Base-by-base conservation (phyloP, 1,140 invertebrate genomes). In the Atta texana region DNA sequence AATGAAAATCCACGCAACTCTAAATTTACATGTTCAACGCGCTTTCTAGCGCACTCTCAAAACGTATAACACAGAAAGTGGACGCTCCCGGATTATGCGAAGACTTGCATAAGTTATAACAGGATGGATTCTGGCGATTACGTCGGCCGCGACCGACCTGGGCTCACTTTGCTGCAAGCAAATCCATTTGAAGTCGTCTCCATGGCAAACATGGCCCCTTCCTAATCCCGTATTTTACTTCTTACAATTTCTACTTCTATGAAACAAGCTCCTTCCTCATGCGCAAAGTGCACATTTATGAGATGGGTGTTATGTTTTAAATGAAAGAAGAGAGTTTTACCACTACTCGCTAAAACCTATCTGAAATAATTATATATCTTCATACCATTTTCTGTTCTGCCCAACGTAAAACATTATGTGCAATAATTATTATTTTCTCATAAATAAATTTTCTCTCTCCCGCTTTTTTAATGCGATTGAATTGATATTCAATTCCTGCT, bases 91-190 rank as follows among this genome's bases (percentile, higher is more conserved):
- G 76, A 86, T 86, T 86, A 86, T 71, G 64, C 76, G 55, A 80
- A 81, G 76, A 61, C 76, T 86, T 86, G 64, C 85, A 86, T 69
- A 86, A 86, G 85, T 86, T 86, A 86, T 81, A 86, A 86, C 85
- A 78, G 76, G 85, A 86, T 81, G 85, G 85, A 86, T 86, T 81
- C 76, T 80, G 34, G 76, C 64, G 85, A 78, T 86, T 86, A 86
- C 76, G 55, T 34, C 49, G 63, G 76, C 85, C 55, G 64, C 53
- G 49, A 44, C 64, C 75, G 82, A 53, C 64, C 85, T 81, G 64
- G 81, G 75, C 85, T 86, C 64, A 69, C 76, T 86, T 80, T 82
- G 85, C 76, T 61, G 51, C 76, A 34, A 82, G 76, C 64, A 86
- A 86, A 86, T 86, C 76, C 75, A 86, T 86, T 86, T 86, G 63